phyloP scores from a whole-genome alignment of 2,888 invertebrate genomes.

The Linnaemya tessellans region DNA sequence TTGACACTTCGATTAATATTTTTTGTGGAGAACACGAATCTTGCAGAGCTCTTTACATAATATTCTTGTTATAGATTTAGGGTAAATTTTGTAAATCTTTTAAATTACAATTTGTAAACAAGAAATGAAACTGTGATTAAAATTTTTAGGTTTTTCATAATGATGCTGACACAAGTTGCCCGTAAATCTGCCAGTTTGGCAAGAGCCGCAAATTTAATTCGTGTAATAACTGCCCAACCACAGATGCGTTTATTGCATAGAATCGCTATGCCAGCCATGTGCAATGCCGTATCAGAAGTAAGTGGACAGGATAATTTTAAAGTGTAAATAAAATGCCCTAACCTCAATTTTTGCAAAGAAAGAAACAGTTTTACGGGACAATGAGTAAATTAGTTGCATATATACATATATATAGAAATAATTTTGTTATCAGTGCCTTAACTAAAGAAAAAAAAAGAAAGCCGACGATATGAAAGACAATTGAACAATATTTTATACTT shows the following conservation, averaged over 20 bases:
- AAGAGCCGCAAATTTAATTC: slow-evolving; percentile 76
- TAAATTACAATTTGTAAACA: slow-evolving; percentile 7
- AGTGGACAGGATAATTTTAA: slow-evolving; percentile 57
- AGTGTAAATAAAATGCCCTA: slow-evolving; percentile 62
- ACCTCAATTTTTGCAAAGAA: slow-evolving; percentile 75
- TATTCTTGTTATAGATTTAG: slow-evolving; percentile 75
- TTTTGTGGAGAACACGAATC: slow-evolving; percentile 70
- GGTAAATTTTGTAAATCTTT: slow-evolving; percentile 74
- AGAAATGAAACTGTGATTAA: slow-evolving; percentile 5
- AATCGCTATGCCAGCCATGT: slow-evolving; percentile 78
- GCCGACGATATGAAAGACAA: background rate
- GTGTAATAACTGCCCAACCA: slow-evolving; percentile 75
- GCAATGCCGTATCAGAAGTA: slow-evolving; percentile 76
- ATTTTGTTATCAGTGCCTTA: slow-evolving; percentile 52
- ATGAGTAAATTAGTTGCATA: background rate
- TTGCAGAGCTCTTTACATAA: slow-evolving; percentile 81
- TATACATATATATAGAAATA: background rate
- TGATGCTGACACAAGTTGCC: slow-evolving; percentile 82
- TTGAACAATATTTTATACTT: too few relatives aligned
- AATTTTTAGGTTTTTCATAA: slow-evolving; percentile 68
- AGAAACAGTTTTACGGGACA: background rate
- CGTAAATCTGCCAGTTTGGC: slow-evolving; percentile 80
- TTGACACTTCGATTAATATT: slow-evolving; percentile 70
- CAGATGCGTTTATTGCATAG: slow-evolving; percentile 80
- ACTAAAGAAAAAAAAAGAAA: background rate